phyloP scores from a whole-genome alignment of 2,888 invertebrate species.

The Drosophila gaucha region DNA sequence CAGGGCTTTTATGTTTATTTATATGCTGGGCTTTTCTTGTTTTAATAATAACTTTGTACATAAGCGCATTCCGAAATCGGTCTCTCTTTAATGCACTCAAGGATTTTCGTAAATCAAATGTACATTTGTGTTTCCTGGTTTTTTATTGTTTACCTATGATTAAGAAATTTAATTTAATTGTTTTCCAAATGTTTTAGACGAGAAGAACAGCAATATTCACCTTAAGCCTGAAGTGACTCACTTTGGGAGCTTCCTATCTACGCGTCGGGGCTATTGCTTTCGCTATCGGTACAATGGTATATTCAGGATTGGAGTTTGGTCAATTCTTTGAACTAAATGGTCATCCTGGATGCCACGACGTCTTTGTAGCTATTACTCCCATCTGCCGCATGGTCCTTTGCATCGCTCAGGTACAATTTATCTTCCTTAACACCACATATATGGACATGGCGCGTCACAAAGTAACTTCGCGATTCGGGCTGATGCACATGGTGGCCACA shows the following conservation, averaged over 20 bases:
- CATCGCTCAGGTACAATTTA: constrained; percentile 96
- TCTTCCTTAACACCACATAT: constrained; percentile 94
- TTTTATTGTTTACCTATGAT: too few relatives aligned
- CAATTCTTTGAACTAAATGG: constrained; percentile 90
- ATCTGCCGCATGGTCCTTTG: constrained; percentile 93
- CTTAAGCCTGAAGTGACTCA: constrained; percentile 85
- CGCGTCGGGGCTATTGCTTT: constrained; percentile 90
- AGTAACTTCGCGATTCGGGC: constrained; percentile 92
- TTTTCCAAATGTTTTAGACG: constrained; percentile 68
- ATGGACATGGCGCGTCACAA: constrained; percentile 88
- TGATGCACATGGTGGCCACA: constrained; percentile 96
- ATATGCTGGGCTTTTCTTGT: constrained; percentile 92
- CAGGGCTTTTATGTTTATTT: constrained; percentile 94
- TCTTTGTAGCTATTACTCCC: constrained; percentile 91
- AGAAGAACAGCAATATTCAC: constrained; percentile 82
- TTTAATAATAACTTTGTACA: constrained; percentile 89
- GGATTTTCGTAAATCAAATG: constrained; percentile 85
- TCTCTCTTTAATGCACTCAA: constrained; percentile 88
- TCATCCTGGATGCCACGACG: constrained; percentile 87
- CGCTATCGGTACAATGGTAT: constrained; percentile 89
- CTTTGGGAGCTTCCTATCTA: constrained; percentile 94
- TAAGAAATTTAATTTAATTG: too few relatives aligned
- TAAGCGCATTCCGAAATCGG: constrained; percentile 88
- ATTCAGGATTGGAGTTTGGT: constrained; percentile 89
- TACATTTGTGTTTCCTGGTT: constrained; percentile 55